phyloP scores from a whole-genome alignment of 2,797 vertebrate genomes.

The Eulemur coronatus region DNA sequence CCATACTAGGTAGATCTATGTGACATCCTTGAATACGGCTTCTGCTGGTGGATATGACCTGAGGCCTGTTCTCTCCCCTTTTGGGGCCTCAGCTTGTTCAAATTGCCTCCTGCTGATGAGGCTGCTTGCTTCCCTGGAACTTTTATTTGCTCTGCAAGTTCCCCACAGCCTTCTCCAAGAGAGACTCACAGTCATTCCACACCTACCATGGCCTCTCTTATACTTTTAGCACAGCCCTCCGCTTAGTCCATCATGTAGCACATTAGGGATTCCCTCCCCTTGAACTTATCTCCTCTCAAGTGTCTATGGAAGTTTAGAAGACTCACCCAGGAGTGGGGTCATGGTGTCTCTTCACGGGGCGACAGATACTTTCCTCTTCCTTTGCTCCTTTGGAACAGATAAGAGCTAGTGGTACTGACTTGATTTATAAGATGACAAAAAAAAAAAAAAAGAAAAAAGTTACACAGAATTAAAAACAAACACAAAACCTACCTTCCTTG shows the following conservation, averaged over 20 bases:
- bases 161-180: not conserved
- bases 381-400: not conserved
- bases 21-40: not conserved
- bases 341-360: not conserved
- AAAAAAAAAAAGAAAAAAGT: not conserved
- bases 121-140: not conserved
- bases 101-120: not conserved
- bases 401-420: not conserved
- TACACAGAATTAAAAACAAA: not conserved
- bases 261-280: conserved; percentile 2
- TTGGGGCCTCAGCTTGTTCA: not conserved
- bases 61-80: not conserved
- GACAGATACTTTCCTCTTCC: not conserved
- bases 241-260: not conserved
- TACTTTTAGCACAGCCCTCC: not conserved
- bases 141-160: not conserved
- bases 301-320: conserved; percentile 20
- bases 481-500: not conserved
- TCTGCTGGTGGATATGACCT: not conserved
- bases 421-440: not conserved
- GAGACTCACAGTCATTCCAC: not conserved
- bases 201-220: not conserved
- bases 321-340: not conserved
- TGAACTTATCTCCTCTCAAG: conserved; percentile 29
- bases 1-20: not conserved